phyloP scores from a whole-genome alignment of 2,113 vertebrate species.

The Carollia perspicillata region DNA sequence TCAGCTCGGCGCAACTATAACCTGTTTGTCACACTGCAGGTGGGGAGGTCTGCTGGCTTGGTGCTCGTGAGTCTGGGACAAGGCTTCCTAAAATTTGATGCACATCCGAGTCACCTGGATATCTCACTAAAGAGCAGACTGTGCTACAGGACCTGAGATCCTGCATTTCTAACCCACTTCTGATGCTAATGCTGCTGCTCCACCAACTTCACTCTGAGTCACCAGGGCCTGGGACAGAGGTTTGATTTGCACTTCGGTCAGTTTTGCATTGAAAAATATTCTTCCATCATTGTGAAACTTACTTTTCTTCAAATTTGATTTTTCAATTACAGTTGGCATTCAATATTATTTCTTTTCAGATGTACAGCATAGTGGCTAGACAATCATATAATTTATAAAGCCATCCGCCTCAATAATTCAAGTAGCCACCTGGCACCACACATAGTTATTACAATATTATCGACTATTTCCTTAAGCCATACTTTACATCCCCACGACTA shows the following conservation, averaged over 20 bases:
- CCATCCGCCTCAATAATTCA: not conserved
- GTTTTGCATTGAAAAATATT: slow-evolving; percentile 17
- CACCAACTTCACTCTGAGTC: not conserved
- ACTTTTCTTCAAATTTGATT: not conserved
- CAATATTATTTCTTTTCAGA: not conserved
- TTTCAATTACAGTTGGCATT: not conserved
- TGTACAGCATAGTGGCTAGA: not conserved
- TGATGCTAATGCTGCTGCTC: not conserved
- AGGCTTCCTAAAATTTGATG: not conserved
- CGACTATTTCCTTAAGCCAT: not conserved
- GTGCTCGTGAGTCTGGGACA: not conserved
- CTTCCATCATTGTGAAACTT: not conserved
- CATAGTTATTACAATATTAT: not conserved
- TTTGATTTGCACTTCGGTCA: not conserved
- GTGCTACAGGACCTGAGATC: not conserved
- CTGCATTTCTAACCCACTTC: not conserved
- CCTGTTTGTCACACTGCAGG: not conserved
- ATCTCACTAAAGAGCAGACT: not conserved
- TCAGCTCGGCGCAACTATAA: not conserved
- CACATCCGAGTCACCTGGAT: not conserved
- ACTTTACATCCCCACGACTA: not conserved
- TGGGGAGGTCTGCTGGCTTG: not conserved
- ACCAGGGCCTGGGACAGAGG: not conserved
- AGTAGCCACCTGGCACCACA: not conserved
- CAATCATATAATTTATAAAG: not conserved